phyloP scores from a whole-genome alignment of 1,140 invertebrate species.

The Diabrotica virgifera region DNA sequence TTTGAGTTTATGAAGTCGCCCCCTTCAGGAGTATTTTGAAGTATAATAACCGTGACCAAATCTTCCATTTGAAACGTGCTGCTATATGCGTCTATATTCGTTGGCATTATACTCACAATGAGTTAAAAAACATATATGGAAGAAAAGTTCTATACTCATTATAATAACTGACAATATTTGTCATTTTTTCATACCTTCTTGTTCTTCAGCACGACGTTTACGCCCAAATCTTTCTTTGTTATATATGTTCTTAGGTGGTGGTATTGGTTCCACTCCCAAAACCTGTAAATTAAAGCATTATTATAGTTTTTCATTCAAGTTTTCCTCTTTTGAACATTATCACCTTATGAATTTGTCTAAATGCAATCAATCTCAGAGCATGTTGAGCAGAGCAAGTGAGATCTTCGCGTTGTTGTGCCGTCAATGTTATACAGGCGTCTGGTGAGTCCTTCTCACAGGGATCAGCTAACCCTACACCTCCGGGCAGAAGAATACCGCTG shows the following conservation, averaged over 20 bases:
- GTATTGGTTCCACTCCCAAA: constrained; percentile 70
- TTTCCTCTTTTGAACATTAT: background rate
- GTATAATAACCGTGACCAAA: no score
- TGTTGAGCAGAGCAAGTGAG: constrained; percentile 93
- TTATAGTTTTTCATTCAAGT: background rate
- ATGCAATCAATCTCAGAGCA: constrained; percentile 88
- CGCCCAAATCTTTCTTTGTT: constrained; percentile 52
- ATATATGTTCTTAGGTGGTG: constrained; percentile 53
- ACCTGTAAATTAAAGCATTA: constrained; percentile 45
- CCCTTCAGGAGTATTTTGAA: no score
- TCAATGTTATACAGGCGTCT: constrained; percentile 81
- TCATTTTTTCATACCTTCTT: constrained; percentile 48
- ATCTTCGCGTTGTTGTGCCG: constrained; percentile 90
- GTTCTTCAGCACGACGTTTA: constrained; percentile 54
- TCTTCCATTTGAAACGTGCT: no score
- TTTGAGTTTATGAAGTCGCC: no score
- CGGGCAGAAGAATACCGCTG: constrained; percentile 82
- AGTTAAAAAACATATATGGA: no score
- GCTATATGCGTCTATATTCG: no score
- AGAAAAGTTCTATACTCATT: no score
- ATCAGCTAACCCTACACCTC: constrained; percentile 83
- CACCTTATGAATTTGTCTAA: constrained; percentile 94
- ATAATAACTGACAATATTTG: background rate
- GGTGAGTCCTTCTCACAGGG: constrained; percentile 97
- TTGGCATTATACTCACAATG: no score